These are phyloP conservation scores for Hippocampus barbouri DNA, from an alignment of 2,113 vertebrate species.

Conservation along the genomic window DNA sequence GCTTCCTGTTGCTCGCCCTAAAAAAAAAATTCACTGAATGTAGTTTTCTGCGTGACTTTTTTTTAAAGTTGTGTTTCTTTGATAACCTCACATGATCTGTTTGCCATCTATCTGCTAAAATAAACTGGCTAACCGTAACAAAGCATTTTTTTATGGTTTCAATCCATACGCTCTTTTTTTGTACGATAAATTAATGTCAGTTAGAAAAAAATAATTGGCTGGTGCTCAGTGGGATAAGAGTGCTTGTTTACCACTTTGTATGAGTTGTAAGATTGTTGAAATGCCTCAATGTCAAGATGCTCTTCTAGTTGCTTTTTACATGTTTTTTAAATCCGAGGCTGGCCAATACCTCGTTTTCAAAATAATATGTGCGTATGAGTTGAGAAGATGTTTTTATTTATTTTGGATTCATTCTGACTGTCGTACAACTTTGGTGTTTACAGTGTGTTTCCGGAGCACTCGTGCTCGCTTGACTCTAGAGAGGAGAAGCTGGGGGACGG, in stretches of 20 bases:
- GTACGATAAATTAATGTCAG: too few species aligned
- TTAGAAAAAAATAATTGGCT: too few species aligned
- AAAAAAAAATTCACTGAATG: too few species aligned
- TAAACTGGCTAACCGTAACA: not conserved
- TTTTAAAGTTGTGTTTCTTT: not conserved
- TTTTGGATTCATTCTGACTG: not conserved
- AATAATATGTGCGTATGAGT: not conserved
- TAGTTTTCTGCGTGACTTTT: not conserved
- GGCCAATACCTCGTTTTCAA: not conserved
- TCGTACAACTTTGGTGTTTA: constrained; percentile 8
- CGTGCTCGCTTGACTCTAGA: not conserved
- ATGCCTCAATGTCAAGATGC: not conserved
- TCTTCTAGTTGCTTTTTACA: not conserved
- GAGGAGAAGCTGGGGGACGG: constrained; percentile 7
- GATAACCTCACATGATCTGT: not conserved
- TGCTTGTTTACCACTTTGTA: not conserved
- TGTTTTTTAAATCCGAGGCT: not conserved
- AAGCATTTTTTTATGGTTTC: not conserved
- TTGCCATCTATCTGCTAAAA: too few species aligned
- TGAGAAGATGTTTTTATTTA: not conserved
- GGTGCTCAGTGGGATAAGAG: too few species aligned
- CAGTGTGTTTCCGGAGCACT: constrained; percentile 21
- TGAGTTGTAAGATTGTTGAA: not conserved
- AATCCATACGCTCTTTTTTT: too few species aligned
- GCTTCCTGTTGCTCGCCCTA: not conserved